Conservation (phyloP, 2,797 vertebrate genomes). For the Distichodus sexfasciatus region DNA sequence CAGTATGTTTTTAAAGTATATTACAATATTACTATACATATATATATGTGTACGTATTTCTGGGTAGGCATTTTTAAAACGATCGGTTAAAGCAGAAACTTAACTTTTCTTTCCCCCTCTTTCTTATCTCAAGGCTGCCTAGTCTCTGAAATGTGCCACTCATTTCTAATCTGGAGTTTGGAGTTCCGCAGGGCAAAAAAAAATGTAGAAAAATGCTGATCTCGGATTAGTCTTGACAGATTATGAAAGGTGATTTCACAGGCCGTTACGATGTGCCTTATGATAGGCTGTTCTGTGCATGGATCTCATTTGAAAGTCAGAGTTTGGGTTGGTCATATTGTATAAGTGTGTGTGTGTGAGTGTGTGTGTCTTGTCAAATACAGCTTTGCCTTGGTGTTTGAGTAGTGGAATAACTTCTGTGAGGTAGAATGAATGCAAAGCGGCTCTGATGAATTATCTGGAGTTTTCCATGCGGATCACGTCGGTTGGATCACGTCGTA, state of each 20-base stretch:
- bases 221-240: constrained; percentile 27
- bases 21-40: no score
- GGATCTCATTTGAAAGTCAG: constrained; percentile 7
- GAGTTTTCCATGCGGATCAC: constrained; percentile 63
- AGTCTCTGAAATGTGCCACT: constrained; percentile 22
- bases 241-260: constrained; percentile 7
- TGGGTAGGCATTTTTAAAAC: constrained; percentile 35
- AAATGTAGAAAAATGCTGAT: constrained; percentile 36
- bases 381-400: constrained; percentile 64
- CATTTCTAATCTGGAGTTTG: constrained; percentile 29
- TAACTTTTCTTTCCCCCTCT: constrained; percentile 33
- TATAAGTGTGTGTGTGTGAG: no score
- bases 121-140: constrained; percentile 13
- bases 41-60: neutral
- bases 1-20: no score
- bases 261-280: constrained; percentile 3
- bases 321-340: constrained; percentile 40
- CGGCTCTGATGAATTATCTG: constrained; percentile 71
- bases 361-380: no score
- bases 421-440: constrained; percentile 72
- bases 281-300: constrained; percentile 9
- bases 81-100: constrained; percentile 47
- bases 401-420: constrained; percentile 66
- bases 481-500: constrained; percentile 57
- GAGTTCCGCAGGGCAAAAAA: constrained; percentile 27